Evolutionary conservation across 1,140 invertebrate species (phyloP).

Genomic region (Heliconius melpomene): DNA sequence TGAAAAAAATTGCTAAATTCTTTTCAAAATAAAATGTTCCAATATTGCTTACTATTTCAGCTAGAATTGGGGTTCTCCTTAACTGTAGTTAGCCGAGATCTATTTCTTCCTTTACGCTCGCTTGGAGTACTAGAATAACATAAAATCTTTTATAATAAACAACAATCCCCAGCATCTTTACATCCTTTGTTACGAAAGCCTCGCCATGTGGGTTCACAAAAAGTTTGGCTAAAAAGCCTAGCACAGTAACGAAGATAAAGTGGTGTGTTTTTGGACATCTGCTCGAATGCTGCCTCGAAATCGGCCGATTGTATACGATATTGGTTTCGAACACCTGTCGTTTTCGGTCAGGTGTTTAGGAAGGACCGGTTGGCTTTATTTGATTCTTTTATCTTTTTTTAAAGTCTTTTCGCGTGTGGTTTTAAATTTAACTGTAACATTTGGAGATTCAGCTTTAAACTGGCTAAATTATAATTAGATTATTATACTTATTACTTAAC

Average conservation of each 20-base stretch:
- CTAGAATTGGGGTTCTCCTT: background rate
- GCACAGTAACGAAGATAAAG: conserved; percentile 47
- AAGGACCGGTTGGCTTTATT: conserved; percentile 36
- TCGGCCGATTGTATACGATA: conserved; percentile 44
- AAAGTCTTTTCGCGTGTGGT: conserved; percentile 22
- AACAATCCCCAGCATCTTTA: conserved; percentile 11
- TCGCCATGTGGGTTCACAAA: conserved; percentile 32
- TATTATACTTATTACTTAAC: no score
- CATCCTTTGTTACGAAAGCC: conserved; percentile 21
- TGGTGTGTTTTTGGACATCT: conserved; percentile 49
- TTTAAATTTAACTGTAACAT: conserved; percentile 12
- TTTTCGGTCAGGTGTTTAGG: conserved; percentile 56
- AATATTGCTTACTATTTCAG: background rate
- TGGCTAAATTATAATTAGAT: background rate
- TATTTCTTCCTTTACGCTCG: background rate
- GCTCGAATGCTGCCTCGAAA: conserved; percentile 38
- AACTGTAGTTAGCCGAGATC: background rate
- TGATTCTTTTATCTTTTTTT: conserved; percentile 30
- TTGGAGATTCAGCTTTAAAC: background rate
- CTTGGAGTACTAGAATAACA: background rate
- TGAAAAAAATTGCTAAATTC: background rate
- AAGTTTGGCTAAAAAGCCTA: conserved; percentile 35
- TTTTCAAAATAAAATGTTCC: background rate
- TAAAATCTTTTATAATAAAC: conserved; percentile 12
- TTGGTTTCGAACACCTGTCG: conserved; percentile 58